These are phyloP conservation scores for Nasonia oneida DNA, from an alignment of 2,888 invertebrate genomes.

Conservation along the genomic window DNA sequence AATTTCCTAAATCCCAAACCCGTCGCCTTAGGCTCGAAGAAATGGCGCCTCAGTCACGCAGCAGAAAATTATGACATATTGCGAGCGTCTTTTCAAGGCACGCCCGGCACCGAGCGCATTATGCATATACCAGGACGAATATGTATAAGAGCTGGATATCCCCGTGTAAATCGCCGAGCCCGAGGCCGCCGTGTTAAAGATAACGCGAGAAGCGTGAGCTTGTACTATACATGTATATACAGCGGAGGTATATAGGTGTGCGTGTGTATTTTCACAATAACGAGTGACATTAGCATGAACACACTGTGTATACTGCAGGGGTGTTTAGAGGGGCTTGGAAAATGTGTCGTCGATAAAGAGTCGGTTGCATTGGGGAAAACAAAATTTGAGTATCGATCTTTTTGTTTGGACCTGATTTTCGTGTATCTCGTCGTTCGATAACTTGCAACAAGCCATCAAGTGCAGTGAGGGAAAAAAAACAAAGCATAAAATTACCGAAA, in stretches of 20 bases:
- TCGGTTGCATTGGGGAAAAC: constrained; percentile 23
- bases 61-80: constrained; percentile 76
- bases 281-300: constrained; percentile 52
- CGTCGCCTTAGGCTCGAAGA: background rate
- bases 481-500: constrained; percentile 35
- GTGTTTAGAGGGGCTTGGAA: background rate
- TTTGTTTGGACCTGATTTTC: too few relatives aligned
- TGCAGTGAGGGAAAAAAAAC: background rate
- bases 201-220: constrained; percentile 21
- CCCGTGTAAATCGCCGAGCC: background rate
- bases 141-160: background rate
- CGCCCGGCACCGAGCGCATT: constrained; percentile 20
- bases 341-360: constrained; percentile 36
- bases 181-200: constrained; percentile 24
- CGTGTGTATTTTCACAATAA: constrained; percentile 43
- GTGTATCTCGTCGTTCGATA: too few relatives aligned
- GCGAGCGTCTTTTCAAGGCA: constrained; percentile 72
- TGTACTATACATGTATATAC: background rate
- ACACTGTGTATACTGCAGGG: background rate
- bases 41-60: constrained; percentile 72
- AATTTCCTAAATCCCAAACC: constrained; percentile 9
- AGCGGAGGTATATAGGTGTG: background rate
- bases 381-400: background rate
- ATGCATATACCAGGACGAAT: constrained; percentile 20
- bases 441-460: too few relatives aligned